Evolutionary conservation across 2,888 invertebrate genomes (phyloP).

Genomic region (Chaitophorus viminalis): DNA sequence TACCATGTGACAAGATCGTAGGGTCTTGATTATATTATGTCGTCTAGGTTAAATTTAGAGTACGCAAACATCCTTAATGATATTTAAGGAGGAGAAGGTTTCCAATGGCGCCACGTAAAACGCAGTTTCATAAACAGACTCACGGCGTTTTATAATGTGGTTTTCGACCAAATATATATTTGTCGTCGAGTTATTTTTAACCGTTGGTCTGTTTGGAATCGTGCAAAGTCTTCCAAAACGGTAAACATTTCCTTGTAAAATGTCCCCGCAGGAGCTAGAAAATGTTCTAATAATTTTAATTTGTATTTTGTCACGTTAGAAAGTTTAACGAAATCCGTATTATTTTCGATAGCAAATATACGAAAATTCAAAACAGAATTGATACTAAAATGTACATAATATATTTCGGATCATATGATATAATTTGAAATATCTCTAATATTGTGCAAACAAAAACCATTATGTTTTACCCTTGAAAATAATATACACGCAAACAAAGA

Average conservation of each 20-base stretch:
- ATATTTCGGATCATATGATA: too few relatives aligned
- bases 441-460: not conserved
- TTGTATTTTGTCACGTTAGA: too few relatives aligned
- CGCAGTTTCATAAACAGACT: not conserved
- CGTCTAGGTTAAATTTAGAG: not conserved
- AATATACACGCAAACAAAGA: too few relatives aligned
- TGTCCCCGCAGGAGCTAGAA: too few relatives aligned
- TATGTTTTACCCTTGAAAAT: conserved; percentile 11
- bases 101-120: not conserved
- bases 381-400: too few relatives aligned
- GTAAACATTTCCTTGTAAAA: not conserved
- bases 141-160: not conserved
- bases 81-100: not conserved
- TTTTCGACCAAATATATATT: not conserved
- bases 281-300: too few relatives aligned
- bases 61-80: not conserved
- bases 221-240: not conserved
- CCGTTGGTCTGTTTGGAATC: not conserved
- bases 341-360: too few relatives aligned
- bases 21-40: not conserved
- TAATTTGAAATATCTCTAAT: too few relatives aligned
- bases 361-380: too few relatives aligned
- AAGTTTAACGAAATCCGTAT: too few relatives aligned
- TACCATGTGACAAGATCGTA: not conserved
- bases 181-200: not conserved